Conservation (phyloP, 1,140 invertebrate genomes). For the Drosophila willistoni region DNA sequence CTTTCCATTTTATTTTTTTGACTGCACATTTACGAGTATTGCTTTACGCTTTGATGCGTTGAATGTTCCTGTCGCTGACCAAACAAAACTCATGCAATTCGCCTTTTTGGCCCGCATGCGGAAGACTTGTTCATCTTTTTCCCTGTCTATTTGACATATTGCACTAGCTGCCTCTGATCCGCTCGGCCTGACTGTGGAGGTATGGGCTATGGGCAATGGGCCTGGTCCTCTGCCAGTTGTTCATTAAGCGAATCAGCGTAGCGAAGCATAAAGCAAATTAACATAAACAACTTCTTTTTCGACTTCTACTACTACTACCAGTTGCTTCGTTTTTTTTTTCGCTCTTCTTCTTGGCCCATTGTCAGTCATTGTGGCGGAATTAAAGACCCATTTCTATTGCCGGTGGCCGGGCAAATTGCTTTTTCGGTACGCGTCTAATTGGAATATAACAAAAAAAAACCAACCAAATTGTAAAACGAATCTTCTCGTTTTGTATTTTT, state of each 20-base stretch:
- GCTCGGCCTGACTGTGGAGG: constrained; percentile 1
- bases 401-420: constrained; percentile 66
- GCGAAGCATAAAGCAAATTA: constrained; percentile 79
- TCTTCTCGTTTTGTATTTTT: constrained; percentile 29
- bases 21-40: constrained; percentile 68
- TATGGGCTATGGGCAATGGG: background rate
- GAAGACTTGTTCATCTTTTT: constrained; percentile 40
- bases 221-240: constrained; percentile 37
- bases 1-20: constrained; percentile 21
- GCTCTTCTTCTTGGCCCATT: constrained; percentile 35
- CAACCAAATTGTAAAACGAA: constrained; percentile 6
- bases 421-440: constrained; percentile 73
- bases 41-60: constrained; percentile 80
- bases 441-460: constrained; percentile 56
- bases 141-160: constrained; percentile 74
- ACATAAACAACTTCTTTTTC: constrained; percentile 78
- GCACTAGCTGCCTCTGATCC: constrained; percentile 53
- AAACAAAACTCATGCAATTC: constrained; percentile 40
- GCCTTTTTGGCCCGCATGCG: constrained; percentile 50
- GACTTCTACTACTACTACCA: constrained; percentile 44
- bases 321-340: constrained; percentile 20
- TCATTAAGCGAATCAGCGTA: constrained; percentile 80
- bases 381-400: constrained; percentile 67
- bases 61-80: constrained; percentile 54
- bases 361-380: constrained; percentile 65